Evolutionary conservation across 92 coral and sea anemone genomes (phyloP).

Genomic region (Scolanthus callimorphus): DNA sequence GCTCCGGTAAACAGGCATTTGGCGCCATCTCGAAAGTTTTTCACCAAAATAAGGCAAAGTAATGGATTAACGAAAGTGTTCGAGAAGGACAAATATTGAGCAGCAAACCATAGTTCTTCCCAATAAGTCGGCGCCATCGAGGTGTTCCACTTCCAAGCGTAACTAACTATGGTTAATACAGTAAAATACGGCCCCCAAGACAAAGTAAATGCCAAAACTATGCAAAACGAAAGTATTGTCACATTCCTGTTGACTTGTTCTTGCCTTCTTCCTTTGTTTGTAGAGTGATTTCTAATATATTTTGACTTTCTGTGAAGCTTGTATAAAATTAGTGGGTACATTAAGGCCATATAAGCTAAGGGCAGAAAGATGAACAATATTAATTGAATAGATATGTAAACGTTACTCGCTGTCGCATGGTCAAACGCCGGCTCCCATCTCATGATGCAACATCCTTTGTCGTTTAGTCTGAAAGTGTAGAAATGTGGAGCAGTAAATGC

Average conservation of each 20-base stretch:
- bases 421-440: slow-evolving; percentile 22
- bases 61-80: slow-evolving; percentile 17
- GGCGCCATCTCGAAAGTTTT: slow-evolving; percentile 11
- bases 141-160: not conserved
- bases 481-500: slow-evolving; percentile 13
- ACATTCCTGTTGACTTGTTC: slow-evolving; percentile 5
- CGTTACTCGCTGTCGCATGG: not conserved
- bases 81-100: slow-evolving; percentile 11
- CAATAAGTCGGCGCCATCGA: not conserved
- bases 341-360: not conserved
- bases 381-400: slow-evolving; percentile 4
- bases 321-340: slow-evolving; percentile 10
- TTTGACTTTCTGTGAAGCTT: not conserved
- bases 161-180: not conserved
- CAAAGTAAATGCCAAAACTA: slow-evolving; percentile 11
- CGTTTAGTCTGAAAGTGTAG: slow-evolving; percentile 4
- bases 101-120: slow-evolving; percentile 3
- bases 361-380: slow-evolving; percentile 12
- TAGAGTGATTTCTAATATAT: not conserved
- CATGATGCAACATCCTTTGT: not conserved
- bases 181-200: slow-evolving; percentile 29
- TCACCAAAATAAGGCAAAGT: slow-evolving; percentile 9
- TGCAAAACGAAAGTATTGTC: slow-evolving; percentile 13
- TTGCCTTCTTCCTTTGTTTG: not conserved
- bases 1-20: not conserved